These are phyloP conservation scores for Anser brachyrhynchus DNA, from an alignment of 2,113 vertebrate species.

Conservation along the genomic window DNA sequence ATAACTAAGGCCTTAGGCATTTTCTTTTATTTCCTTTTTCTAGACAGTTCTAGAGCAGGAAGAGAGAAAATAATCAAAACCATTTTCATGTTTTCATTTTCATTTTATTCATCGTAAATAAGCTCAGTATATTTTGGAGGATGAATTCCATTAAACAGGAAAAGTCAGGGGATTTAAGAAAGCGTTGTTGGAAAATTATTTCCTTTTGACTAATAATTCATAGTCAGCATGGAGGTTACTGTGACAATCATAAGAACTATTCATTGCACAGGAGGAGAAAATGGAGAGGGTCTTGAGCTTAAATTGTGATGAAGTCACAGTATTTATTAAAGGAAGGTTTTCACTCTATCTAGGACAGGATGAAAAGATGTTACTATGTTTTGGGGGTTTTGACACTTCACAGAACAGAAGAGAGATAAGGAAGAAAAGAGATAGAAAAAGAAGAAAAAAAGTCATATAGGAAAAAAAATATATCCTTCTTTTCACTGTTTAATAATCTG, in stretches of 20 bases:
- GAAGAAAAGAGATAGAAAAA: neutral
- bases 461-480: neutral
- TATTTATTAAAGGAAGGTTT: neutral
- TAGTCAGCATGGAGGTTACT: neutral
- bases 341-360: neutral
- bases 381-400: neutral
- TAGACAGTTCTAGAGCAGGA: neutral
- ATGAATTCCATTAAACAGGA: neutral
- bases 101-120: neutral
- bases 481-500: neutral
- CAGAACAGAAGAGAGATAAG: neutral
- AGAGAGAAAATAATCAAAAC: neutral
- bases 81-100: neutral
- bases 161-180: neutral
- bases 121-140: neutral
- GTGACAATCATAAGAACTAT: neutral
- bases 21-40: neutral
- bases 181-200: neutral
- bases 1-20: neutral
- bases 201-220: neutral
- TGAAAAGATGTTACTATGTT: neutral
- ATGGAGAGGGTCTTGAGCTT: neutral
- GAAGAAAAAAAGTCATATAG: neutral
- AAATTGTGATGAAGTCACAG: neutral
- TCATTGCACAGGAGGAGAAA: neutral